phyloP scores from a whole-genome alignment of 1,140 invertebrate species.

The Magallana gigas region DNA sequence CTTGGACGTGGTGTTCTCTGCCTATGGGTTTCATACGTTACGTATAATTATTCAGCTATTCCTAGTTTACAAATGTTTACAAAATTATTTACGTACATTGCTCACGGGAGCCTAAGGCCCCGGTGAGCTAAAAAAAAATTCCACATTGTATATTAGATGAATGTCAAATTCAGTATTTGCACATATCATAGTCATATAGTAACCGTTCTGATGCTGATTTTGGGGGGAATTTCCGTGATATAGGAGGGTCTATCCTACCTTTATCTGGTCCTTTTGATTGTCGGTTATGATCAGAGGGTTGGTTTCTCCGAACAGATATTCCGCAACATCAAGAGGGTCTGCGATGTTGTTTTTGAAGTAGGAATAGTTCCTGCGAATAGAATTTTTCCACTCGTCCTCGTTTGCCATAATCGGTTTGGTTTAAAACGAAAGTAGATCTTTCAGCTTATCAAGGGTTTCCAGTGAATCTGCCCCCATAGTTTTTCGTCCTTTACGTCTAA shows the following conservation, averaged over 20 bases:
- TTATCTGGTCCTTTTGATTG: not conserved
- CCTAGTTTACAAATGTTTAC: too few species aligned
- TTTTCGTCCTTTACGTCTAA: too few species aligned
- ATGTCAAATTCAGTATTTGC: too few species aligned
- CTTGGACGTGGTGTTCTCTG: conserved; percentile 26
- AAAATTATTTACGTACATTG: too few species aligned
- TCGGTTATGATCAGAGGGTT: not conserved
- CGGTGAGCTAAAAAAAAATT: too few species aligned
- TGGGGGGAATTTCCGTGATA: too few species aligned
- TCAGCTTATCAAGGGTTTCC: too few species aligned
- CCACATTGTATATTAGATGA: too few species aligned
- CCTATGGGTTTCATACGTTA: not conserved
- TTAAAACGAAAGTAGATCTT: too few species aligned
- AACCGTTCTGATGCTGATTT: not conserved
- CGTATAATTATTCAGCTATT: too few species aligned
- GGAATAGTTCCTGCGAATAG: conserved; percentile 1
- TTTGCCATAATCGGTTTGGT: not conserved
- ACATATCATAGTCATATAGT: not conserved
- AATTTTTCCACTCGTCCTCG: conserved; percentile 1
- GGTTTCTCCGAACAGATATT: not conserved
- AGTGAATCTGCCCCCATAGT: too few species aligned
- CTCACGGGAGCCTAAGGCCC: too few species aligned
- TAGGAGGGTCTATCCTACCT: not conserved
- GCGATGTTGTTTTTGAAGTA: conserved; percentile 25
- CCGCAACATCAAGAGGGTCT: not conserved